Evolutionary conservation across 2,888 invertebrate species (phyloP).

Genomic region (Papilio protenor): DNA sequence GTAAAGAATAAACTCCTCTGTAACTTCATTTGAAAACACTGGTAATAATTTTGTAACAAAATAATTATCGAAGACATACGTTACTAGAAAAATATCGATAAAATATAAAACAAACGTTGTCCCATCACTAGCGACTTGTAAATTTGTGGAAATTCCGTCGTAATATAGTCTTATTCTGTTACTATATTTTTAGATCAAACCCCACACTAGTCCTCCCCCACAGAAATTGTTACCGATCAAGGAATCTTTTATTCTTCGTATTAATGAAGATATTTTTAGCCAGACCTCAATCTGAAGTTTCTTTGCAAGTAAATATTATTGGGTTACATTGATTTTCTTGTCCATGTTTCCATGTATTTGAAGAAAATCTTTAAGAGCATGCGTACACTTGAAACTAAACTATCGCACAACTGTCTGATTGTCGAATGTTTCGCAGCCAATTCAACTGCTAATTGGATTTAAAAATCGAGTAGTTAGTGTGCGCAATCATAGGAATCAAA

Average conservation of each 20-base stretch:
- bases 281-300: not conserved
- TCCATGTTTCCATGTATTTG: no score
- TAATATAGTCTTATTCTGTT: slow-evolving; percentile 21
- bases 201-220: not conserved
- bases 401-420: no score
- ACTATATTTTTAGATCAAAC: slow-evolving; percentile 30
- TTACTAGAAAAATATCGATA: not conserved
- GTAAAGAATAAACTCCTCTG: no score
- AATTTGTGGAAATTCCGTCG: slow-evolving; percentile 9
- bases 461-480: no score
- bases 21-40: no score
- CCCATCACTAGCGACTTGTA: slow-evolving; percentile 16
- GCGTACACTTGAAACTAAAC: no score
- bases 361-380: no score
- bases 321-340: no score
- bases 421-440: no score
- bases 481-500: no score
- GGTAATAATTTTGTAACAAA: not conserved
- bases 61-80: not conserved
- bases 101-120: not conserved
- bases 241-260: slow-evolving; percentile 7
- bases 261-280: not conserved
- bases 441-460: no score
- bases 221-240: slow-evolving; percentile 7
- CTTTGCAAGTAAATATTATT: no score